phyloP scores from a whole-genome alignment of 2,888 invertebrate species.

The Conchocele bisecta region DNA sequence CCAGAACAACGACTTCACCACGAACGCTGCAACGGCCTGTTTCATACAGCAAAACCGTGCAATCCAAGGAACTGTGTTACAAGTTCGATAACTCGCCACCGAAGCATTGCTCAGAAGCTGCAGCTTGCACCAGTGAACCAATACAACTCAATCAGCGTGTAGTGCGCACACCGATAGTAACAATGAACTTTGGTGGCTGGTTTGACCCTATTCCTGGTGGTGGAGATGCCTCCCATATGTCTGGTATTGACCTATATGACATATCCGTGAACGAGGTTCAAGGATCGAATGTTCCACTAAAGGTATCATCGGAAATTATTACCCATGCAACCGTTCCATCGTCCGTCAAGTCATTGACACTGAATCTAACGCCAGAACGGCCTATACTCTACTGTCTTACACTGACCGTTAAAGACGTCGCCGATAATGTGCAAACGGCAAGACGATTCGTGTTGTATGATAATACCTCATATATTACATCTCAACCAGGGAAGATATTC shows the following conservation, averaged over 20 bases:
- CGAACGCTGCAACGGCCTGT: not conserved
- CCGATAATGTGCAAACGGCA: constrained; percentile 46
- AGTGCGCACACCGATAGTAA: not conserved
- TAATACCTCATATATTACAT: constrained; percentile 36
- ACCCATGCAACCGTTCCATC: not conserved
- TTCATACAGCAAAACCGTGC: not conserved
- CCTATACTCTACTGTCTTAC: constrained; percentile 45
- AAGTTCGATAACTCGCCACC: constrained; percentile 9
- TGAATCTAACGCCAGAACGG: constrained; percentile 14
- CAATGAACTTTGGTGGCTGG: constrained; percentile 16
- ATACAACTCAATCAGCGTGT: not conserved
- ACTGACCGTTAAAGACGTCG: constrained; percentile 55
- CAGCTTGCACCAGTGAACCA: constrained; percentile 3
- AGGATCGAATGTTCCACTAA: constrained; percentile 1
- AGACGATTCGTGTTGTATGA: constrained; percentile 60
- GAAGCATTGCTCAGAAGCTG: not conserved
- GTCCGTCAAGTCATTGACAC: not conserved
- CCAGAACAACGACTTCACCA: constrained; percentile 1
- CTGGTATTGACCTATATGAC: constrained; percentile 17
- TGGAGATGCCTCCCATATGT: not conserved
- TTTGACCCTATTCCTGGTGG: constrained; percentile 8
- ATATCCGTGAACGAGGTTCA: constrained; percentile 22
- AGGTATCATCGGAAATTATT: not conserved
- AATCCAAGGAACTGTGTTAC: constrained; percentile 4
- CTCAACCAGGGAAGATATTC: constrained; percentile 10